A percentile compares a stretch with the other conserved stretches of the same genome.
phyloP scores from a whole-genome alignment of 2,888 invertebrate species.

The Idaea aversata region DNA sequence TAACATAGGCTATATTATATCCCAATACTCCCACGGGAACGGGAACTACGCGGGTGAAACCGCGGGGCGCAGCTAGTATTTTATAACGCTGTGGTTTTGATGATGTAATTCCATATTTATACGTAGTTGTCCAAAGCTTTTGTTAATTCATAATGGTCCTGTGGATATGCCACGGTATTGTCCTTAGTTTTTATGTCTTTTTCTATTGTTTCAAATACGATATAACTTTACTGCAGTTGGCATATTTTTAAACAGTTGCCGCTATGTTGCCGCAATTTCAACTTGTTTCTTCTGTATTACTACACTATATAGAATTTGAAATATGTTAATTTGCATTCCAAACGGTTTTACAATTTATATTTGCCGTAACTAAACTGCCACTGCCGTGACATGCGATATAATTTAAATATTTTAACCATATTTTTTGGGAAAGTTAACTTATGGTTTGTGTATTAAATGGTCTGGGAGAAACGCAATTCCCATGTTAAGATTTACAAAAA shows the following conservation, averaged over 20 bases:
- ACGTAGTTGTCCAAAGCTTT: constrained; percentile 5
- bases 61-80: no score
- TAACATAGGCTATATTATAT: no score
- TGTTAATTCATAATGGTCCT: constrained; percentile 7
- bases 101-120: constrained; percentile 12
- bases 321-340: constrained; percentile 3
- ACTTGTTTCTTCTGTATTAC: background rate
- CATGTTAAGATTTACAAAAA: constrained; percentile 2
- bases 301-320: background rate
- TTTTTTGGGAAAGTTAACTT: constrained; percentile 6
- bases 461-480: constrained; percentile 1
- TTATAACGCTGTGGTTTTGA: constrained; percentile 10
- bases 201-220: constrained; percentile 21
- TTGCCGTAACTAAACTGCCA: background rate
- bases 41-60: no score
- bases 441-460: background rate
- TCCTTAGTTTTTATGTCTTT: constrained; percentile 20
- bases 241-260: background rate
- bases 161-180: constrained; percentile 17
- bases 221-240: background rate
- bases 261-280: background rate
- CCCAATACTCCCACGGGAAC: no score
- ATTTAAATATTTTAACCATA: constrained; percentile 13
- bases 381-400: background rate
- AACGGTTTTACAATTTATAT: constrained; percentile 1